Conservation (phyloP, 2,888 invertebrate genomes). For the Desoria tigrina region DNA sequence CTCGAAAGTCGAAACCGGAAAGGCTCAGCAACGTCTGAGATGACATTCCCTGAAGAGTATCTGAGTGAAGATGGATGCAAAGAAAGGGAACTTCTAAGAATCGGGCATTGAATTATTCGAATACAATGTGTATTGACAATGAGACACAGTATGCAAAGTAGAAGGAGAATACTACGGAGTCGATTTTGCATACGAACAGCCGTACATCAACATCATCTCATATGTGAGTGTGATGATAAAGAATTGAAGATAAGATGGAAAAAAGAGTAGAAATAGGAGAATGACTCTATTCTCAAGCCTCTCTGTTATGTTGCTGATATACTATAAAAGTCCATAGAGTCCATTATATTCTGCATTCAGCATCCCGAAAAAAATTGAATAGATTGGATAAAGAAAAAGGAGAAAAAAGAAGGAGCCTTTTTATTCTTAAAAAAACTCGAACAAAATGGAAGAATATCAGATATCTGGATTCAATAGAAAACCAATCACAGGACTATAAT, state of each 20-base stretch:
- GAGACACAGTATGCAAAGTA: constrained; percentile 9
- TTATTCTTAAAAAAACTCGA: constrained; percentile 19
- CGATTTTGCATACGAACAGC: constrained; percentile 13
- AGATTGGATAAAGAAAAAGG: background rate
- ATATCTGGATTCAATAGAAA: constrained; percentile 44
- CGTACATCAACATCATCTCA: constrained; percentile 4
- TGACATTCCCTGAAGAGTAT: too few species aligned
- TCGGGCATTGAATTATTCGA: background rate
- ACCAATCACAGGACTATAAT: constrained; percentile 44
- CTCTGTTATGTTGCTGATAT: constrained; percentile 7
- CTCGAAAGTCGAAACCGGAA: background rate
- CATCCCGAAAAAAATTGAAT: constrained; percentile 6
- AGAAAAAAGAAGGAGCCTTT: constrained; percentile 1
- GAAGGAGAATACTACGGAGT: constrained; percentile 3
- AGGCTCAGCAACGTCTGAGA: background rate
- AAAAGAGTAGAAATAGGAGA: constrained; percentile 6
- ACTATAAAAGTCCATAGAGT: background rate
- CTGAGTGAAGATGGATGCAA: too few species aligned
- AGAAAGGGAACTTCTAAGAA: too few species aligned
- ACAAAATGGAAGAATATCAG: constrained; percentile 45
- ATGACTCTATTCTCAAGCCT: too few species aligned
- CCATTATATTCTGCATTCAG: background rate
- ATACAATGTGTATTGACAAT: constrained; percentile 10
- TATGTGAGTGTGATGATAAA: background rate
- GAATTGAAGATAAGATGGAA: background rate